A percentile compares a stretch with the other conserved stretches of the same genome.
phyloP scores from a whole-genome alignment of 1,140 invertebrate species.

The Hycleus cichorii region DNA sequence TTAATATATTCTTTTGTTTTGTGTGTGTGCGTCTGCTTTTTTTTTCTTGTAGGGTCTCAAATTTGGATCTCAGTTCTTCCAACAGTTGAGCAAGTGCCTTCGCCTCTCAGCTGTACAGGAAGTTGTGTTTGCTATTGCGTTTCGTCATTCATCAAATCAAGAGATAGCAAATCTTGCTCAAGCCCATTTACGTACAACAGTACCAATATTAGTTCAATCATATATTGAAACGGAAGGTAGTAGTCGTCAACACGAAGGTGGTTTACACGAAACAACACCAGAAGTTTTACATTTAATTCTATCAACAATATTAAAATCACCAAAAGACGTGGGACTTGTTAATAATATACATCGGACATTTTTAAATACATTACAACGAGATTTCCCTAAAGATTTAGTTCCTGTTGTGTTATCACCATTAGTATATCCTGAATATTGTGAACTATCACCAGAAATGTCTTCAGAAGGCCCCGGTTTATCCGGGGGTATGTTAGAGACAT shows the following conservation, averaged over 20 bases:
- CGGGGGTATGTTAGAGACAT: constrained; percentile 60
- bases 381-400: constrained; percentile 80
- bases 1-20: neutral
- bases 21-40: neutral
- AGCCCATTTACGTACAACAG: constrained; percentile 70
- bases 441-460: constrained; percentile 60
- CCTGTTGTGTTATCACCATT: constrained; percentile 82
- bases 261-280: constrained; percentile 78
- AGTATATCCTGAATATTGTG: constrained; percentile 70
- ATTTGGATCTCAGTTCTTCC: constrained; percentile 68
- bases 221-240: constrained; percentile 72
- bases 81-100: constrained; percentile 74
- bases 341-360: constrained; percentile 72
- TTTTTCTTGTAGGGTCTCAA: constrained; percentile 55
- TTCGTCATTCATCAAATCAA: constrained; percentile 68
- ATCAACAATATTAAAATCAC: constrained; percentile 51
- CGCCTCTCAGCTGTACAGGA: constrained; percentile 80
- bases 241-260: constrained; percentile 64
- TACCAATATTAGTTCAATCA: constrained; percentile 76
- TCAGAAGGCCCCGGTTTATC: constrained; percentile 45
- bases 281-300: constrained; percentile 82
- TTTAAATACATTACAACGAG: constrained; percentile 68
- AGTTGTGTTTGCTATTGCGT: constrained; percentile 77
- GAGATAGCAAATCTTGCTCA: constrained; percentile 66
- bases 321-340: constrained; percentile 52